Evolutionary conservation across 1,140 invertebrate species (phyloP), one percentile per base, ranked within the genome.

Genomic region (Zophobas atratus): DNA sequence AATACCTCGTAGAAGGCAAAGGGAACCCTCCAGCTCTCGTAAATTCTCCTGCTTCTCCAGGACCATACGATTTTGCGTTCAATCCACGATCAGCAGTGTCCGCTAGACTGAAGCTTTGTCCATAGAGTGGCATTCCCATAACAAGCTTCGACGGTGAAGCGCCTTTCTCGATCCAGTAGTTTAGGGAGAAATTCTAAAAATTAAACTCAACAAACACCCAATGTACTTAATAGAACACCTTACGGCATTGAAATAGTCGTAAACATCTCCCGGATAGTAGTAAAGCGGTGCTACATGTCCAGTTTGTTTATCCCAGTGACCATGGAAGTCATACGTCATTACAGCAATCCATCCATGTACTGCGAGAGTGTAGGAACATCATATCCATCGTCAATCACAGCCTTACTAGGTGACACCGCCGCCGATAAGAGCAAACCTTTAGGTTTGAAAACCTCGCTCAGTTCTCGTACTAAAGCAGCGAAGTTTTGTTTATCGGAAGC

Each of bases 291-390:
- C 93, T 2, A 96, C 91, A 83, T 97, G 95, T 1, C 95, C 95
- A 0, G 95, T 96, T 83, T 93, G 92, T 82, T 95, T 95, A 82
- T 97, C 96, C 95, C 95, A 97, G 78, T 95, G 92, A 0, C 95
- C 95, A 81, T 96, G 95, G 82, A 92, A 96, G 84, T 97, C 96
- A 81, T 97, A 97, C 0, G 93, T 92, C 96, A 97, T 97, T 0
- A 97, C 91, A 1, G 95, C 92, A 80, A 98, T 96, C 93, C 94
- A 96, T 97, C 94, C 72, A 96, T 89, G 83, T 94, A 92, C n/a
- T 88, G 86, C 0, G 90, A 90, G 0, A 96, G 83, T 1, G 88
- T 85, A 0, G 93, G 92, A 0, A 96, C 91, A 82, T 96, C 93
- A 82, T 96, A 96, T 1, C 94, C 95, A 79, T 90, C 90, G 85